Evolutionary conservation across 2,113 vertebrate species (phyloP), one percentile per base, ranked within the genome.

Genomic region (Pungitius pungitius): DNA sequence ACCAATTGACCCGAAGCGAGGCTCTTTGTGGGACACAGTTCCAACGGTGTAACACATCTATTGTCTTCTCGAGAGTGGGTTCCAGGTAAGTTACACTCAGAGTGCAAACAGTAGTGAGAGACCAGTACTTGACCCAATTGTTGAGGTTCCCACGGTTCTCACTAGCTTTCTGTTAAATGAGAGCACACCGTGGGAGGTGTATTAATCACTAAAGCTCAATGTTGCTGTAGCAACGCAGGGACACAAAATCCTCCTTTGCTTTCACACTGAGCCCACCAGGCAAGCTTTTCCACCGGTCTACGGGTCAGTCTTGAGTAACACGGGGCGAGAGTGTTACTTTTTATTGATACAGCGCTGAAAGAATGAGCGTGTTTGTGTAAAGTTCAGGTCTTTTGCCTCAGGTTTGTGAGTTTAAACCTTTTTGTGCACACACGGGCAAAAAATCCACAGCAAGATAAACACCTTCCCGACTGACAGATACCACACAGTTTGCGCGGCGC

Each of bases 181-280:
- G 81, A 87, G 69, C 80, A 58, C 84, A 45, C 82, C 17, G 90
- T 90, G 90, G 90, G 88, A 90, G 92, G 92, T 91, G 81, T 87
- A 91, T 87, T 92, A 92, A 91, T 90, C 83, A 80, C 80, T 75
- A 68, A 86, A 85, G 83, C 90, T 77, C 73, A 78, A 64, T 20
- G 75, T 84, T 82, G 69, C 74, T 75, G 65, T 77, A 68, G 88
- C 76, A 77, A 85, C 82, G 71, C 63, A 17, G 14, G 66, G 80
- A 86, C 78, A 82, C 73, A 71, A 82, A 91, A 87, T 87, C 88
- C 85, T 80, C 78, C 60, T 69, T 82, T 85, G 88, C 83, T 90
- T 85, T 86, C 39, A 45, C 57, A 56, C 84, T 62, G 43, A 81
- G 87, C 85, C 89, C 84, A 88, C 83, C 90, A 88, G 81, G 81